These are phyloP conservation scores for Laticauda laticaudata DNA, from an alignment of 2,113 vertebrate genomes.

Conservation along the genomic window DNA sequence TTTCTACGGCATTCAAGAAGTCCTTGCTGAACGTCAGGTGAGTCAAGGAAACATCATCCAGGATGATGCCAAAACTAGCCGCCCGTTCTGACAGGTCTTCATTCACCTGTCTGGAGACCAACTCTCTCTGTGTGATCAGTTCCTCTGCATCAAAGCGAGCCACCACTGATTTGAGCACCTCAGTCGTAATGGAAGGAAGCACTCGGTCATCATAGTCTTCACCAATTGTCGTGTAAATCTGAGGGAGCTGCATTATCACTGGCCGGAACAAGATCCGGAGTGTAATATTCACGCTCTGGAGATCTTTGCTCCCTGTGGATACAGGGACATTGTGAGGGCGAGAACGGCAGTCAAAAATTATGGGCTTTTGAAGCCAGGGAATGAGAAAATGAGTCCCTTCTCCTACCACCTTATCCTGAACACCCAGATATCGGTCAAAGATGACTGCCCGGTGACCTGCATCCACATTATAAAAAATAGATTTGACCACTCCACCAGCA, in stretches of 20 bases:
- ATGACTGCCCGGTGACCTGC: conserved; percentile 93
- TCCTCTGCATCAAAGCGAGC: conserved; percentile 94
- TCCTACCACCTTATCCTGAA: conserved; percentile 84
- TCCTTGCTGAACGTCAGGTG: conserved; percentile 96
- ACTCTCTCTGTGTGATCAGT: conserved; percentile 94
- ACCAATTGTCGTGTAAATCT: conserved; percentile 92
- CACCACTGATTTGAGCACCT: conserved; percentile 83
- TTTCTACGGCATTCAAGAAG: conserved; percentile 95
- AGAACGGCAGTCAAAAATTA: conserved; percentile 93
- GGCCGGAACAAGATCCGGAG: conserved; percentile 93
- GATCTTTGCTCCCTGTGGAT: conserved; percentile 95
- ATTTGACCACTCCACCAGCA: conserved; percentile 88
- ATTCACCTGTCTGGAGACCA: conserved; percentile 92
- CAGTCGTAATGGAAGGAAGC: conserved; percentile 89
- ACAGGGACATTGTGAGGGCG: conserved; percentile 92
- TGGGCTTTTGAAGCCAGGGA: conserved; percentile 95
- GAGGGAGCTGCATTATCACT: conserved; percentile 80
- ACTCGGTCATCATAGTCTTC: conserved; percentile 96
- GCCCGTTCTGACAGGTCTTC: conserved; percentile 94
- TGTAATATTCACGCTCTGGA: conserved; percentile 97
- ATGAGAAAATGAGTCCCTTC: conserved; percentile 95
- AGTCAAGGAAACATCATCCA: conserved; percentile 94
- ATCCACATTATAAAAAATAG: conserved; percentile 92
- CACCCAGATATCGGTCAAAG: conserved; percentile 90
- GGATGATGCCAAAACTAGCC: conserved; percentile 87